Evolutionary conservation across 2,888 invertebrate species (phyloP), one percentile per base, ranked within the genome.

Genomic region (Maniola hyperantus): DNA sequence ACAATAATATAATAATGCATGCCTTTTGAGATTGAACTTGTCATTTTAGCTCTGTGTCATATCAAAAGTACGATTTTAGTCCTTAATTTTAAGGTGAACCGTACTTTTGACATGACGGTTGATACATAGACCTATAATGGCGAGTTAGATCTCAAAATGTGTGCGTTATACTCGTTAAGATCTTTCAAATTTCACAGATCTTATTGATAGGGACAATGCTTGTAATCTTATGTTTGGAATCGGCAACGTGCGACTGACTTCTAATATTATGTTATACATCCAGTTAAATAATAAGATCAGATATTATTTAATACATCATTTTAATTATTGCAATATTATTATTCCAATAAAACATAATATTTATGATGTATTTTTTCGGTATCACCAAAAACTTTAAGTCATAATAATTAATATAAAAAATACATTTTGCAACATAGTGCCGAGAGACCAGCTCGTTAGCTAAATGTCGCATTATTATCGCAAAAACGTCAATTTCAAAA

Each of bases 301-400:
- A 34, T 34, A 15, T 54, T n/a, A n/a, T 54, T 36, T 1, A 54
- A 34, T 33, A 34, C 54, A 54, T 51, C 51, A 51, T n/a, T 15
- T 36, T 8, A 54, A 15, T 36, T 15, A 34, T n/a, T 34, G 53
- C 53, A n/a, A 53, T 53, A 53, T n/a, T 34, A 10, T 36, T 10
- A 55, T 55, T 36, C 34, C 18, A 36, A 10, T 26, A 26, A 1
- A 51, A 26, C 33, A 26, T 26, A 8, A 8, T 26, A 51, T 33
- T 33, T 33, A 6, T 51, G 6, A 51, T 51, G 26, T 26, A 51
- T n/a, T n/a, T n/a, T 50, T 18, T 18, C 18, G 8, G 50, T 18
- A 20, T 18, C 10, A 20, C 2, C 5, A 18, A 10, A 18, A 50
- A 18, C 8, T 1, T 20, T 18, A 10, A 20, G n/a, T n/a, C n/a